Evolutionary conservation across 2,888 invertebrate species (phyloP).

Genomic region (Diarsia brunnea): DNA sequence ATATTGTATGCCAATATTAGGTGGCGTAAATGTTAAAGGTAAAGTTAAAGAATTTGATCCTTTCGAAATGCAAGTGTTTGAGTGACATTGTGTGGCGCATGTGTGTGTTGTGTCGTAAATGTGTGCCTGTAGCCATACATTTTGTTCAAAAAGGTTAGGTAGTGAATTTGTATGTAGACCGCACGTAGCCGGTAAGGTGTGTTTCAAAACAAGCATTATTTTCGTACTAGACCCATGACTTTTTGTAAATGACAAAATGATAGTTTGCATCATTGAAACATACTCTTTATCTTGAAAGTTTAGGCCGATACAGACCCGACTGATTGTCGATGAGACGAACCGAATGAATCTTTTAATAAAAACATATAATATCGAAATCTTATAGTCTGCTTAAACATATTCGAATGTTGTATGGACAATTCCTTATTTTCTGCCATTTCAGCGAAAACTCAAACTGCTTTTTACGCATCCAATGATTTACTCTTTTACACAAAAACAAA

Average conservation of each 20-base stretch:
- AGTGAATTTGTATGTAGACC: neutral
- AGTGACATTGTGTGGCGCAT: constrained; percentile 38
- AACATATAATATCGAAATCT: neutral
- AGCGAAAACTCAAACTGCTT: neutral
- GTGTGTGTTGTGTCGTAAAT: constrained; percentile 7
- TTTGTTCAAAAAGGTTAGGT: constrained; percentile 1
- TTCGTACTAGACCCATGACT: neutral
- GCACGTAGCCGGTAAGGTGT: neutral
- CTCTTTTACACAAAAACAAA: neutral
- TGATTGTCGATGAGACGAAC: neutral
- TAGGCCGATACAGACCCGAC: neutral
- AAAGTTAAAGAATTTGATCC: constrained; percentile 60
- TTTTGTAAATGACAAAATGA: neutral
- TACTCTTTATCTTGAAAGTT: neutral
- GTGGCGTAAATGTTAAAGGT: constrained; percentile 60
- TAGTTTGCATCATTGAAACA: neutral
- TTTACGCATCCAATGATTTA: neutral
- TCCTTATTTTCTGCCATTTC: neutral
- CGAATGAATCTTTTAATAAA: neutral
- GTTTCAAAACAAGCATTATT: neutral
- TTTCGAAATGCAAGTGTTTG: constrained; percentile 52
- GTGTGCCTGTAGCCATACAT: neutral
- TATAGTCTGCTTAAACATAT: neutral
- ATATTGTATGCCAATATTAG: constrained; percentile 80
- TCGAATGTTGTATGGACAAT: neutral